These are phyloP conservation scores for Diplodus sargus DNA, from an alignment of 2,797 vertebrate species.

Conservation along the genomic window DNA sequence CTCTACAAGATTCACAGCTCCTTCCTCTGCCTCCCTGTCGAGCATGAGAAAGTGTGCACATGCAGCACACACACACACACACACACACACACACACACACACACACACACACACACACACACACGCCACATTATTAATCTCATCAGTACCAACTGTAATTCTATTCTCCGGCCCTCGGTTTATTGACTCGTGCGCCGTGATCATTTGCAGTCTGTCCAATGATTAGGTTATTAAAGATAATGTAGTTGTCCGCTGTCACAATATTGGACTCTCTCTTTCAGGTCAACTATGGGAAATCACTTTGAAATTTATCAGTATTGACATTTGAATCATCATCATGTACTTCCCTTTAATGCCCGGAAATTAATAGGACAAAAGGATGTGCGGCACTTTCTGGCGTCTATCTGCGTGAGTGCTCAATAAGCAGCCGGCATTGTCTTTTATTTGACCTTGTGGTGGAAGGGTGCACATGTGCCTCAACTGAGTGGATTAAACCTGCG, in stretches of 20 bases:
- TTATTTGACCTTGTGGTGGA: slow-evolving; percentile 70
- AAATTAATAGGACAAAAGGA: slow-evolving; percentile 79
- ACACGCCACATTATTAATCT: slow-evolving; percentile 76
- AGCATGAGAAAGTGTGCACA: slow-evolving; percentile 27
- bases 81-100: too few relatives aligned
- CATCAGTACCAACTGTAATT: slow-evolving; percentile 78
- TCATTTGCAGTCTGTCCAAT: slow-evolving; percentile 81
- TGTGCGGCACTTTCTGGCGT: slow-evolving; percentile 47
- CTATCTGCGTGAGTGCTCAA: slow-evolving; percentile 65
- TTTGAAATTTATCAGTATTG: slow-evolving; percentile 86
- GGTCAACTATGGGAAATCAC: slow-evolving; percentile 88
- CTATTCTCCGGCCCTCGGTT: slow-evolving; percentile 64
- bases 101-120: slow-evolving; percentile 21
- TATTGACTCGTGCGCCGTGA: slow-evolving; percentile 82
- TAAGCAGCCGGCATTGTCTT: slow-evolving; percentile 65
- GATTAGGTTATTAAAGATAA: slow-evolving; percentile 89
- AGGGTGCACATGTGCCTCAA: slow-evolving; percentile 19
- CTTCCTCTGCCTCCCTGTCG: slow-evolving; percentile 35
- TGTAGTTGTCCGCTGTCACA: slow-evolving; percentile 87
- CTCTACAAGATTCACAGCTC: slow-evolving; percentile 19
- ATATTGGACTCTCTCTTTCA: slow-evolving; percentile 83
- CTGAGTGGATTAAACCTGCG: slow-evolving; percentile 35
- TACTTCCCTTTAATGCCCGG: slow-evolving; percentile 78
- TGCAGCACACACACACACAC: neutral
- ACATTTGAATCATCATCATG: slow-evolving; percentile 84